A percentile compares a stretch with the other conserved stretches of the same genome.
Conservation (phyloP, 2,888 invertebrate species). For the Coenonympha arcania region DNA sequence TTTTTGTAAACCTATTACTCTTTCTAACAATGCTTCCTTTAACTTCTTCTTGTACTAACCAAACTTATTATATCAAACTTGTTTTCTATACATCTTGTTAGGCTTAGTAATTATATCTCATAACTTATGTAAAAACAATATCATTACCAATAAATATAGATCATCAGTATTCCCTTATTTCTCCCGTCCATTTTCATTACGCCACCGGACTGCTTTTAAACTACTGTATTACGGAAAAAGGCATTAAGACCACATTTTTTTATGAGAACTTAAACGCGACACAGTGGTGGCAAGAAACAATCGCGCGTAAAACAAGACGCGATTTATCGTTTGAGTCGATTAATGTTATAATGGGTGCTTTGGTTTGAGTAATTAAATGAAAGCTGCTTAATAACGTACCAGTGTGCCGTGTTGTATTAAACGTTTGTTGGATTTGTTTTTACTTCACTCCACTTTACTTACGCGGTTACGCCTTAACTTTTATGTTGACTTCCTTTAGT, state of each 20-base stretch:
- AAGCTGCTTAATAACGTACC: slow-evolving; percentile 6
- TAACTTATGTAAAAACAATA: too few species aligned
- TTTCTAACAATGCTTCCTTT: too few species aligned
- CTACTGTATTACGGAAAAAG: slow-evolving; percentile 9
- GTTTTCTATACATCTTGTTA: too few species aligned
- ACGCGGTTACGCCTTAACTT: too few species aligned
- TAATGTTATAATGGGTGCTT: slow-evolving; percentile 24
- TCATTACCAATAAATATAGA: not conserved
- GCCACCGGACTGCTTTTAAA: not conserved
- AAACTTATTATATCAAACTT: too few species aligned
- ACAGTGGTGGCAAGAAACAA: slow-evolving; percentile 40
- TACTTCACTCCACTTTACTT: not conserved
- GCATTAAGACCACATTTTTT: slow-evolving; percentile 9
- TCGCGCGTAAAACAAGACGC: slow-evolving; percentile 43
- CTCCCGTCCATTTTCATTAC: slow-evolving; percentile 1
- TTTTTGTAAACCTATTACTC: too few species aligned
- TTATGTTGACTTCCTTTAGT: too few species aligned
- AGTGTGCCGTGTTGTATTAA: not conserved
- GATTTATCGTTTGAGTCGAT: slow-evolving; percentile 41
- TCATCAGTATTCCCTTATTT: not conserved
- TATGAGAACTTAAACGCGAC: slow-evolving; percentile 31
- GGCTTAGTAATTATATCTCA: too few species aligned
- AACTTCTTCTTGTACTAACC: too few species aligned
- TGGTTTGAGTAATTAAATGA: slow-evolving; percentile 9
- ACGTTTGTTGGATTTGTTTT: not conserved